phyloP scores from a whole-genome alignment of 2,113 vertebrate species.

The Porphyrio hochstetteri region DNA sequence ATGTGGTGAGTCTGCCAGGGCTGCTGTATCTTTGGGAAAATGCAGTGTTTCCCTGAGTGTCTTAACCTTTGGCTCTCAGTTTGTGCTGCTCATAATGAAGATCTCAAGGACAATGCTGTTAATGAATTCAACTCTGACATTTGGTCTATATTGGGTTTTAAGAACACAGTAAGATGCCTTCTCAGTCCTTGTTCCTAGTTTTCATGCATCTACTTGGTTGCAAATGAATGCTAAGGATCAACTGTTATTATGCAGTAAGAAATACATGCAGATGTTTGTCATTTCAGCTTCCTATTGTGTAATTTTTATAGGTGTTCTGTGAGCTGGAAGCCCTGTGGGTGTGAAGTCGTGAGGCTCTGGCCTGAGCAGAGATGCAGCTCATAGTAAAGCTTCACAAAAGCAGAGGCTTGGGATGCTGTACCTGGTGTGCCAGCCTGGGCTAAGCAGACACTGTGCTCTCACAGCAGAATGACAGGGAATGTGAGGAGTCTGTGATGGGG shows the following conservation, averaged over 20 bases:
- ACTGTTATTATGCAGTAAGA: neutral
- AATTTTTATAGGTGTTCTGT: neutral
- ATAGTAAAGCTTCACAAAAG: neutral
- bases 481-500: neutral
- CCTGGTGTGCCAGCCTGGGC: neutral
- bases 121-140: neutral
- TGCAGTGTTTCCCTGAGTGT: rapidly evolving
- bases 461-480: neutral
- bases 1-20: neutral
- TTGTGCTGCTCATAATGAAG: neutral
- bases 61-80: neutral
- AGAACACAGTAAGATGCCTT: neutral
- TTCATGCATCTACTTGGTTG: neutral
- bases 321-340: neutral
- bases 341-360: neutral
- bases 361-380: neutral
- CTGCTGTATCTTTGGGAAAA: neutral
- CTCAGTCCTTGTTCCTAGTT: neutral
- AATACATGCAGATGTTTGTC: neutral
- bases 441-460: neutral
- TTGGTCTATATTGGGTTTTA: neutral
- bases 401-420: neutral
- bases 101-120: neutral
- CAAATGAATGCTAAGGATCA: neutral
- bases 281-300: neutral